Evolutionary conservation across 2,797 vertebrate genomes (phyloP), one percentile per base, ranked within the genome.

Genomic region (Odontamblyopus rebecca): DNA sequence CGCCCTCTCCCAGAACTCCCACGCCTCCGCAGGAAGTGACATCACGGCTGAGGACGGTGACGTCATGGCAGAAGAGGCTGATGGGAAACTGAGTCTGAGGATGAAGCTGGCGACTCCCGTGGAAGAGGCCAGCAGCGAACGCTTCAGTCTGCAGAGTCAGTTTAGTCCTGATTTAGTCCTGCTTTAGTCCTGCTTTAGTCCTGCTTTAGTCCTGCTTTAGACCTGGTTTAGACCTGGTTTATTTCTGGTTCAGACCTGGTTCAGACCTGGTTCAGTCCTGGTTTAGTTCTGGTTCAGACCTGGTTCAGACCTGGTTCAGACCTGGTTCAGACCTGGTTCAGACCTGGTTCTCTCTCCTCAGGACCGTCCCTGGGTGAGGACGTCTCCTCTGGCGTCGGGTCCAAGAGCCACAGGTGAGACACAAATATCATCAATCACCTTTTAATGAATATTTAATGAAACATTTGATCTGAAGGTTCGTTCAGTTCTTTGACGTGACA

Each of bases 141-240:
- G 89, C 15, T 98, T 99, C 94, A 97, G 94, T 83, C 89, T 99
- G 88, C 95, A 98, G 94, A 97, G 98, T 99, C 94, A 95, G 96
- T 30, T 44, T 53, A 53, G 50, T 3, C 13, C 13, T 51, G 50
- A 0, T 51, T 15, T 19, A 19, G 32, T 35, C 32, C 30, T 4
- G 30, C 32, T 38, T 38, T 38, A 38, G 35, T 8, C 7, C 35
- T 9, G 35, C 1, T 38, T 38, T 9, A 38, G 35, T 35, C 23
- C 23, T 23, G 23, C 23, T 23, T 23, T 35, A 35, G 32, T 5
- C 32, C 32, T 6, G 32, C 5, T 35, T 35, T 23, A 23, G 23
- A 23, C 23, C 23, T 23, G 23, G 23, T 23, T 23, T 1, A 23
- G 23, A 23, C 23, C 23, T 23, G 23, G 23, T 23, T 23, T 23